These are phyloP conservation scores for Eretmocerus hayati DNA, from an alignment of 2,888 invertebrate species.

Conservation along the genomic window DNA sequence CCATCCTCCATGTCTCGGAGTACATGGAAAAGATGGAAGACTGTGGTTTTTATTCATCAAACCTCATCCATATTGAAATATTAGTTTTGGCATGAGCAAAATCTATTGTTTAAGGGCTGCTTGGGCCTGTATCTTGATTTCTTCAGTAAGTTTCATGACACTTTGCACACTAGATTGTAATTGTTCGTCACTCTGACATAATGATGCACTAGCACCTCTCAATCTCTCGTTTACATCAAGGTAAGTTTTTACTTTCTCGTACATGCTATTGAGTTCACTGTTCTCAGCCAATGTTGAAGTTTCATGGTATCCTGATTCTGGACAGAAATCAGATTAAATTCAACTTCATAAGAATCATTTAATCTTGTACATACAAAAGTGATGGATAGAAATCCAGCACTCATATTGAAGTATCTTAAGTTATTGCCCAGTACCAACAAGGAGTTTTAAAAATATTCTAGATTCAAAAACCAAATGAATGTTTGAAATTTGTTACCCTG, in stretches of 20 bases:
- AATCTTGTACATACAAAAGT: background rate
- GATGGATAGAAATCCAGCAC: background rate
- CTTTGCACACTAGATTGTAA: conserved; percentile 35
- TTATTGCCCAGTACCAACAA: background rate
- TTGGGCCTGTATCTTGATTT: conserved; percentile 43
- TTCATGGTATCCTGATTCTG: conserved; percentile 15
- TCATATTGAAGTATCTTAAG: background rate
- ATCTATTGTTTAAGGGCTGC: too few relatives aligned
- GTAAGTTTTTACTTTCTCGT: conserved; percentile 38
- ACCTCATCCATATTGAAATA: too few relatives aligned
- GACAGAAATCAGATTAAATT: background rate
- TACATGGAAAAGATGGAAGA: too few relatives aligned
- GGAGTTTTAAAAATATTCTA: background rate
- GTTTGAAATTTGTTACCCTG: too few relatives aligned
- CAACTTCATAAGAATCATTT: background rate
- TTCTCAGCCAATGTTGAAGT: conserved; percentile 6
- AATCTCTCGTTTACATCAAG: conserved; percentile 40
- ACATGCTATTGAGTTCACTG: conserved; percentile 27
- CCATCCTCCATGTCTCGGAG: too few relatives aligned
- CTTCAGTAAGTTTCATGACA: conserved; percentile 41
- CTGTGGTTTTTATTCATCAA: too few relatives aligned
- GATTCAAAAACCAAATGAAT: too few relatives aligned
- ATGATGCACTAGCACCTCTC: conserved; percentile 32
- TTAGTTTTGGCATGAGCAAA: too few relatives aligned
- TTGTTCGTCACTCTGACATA: conserved; percentile 33